Evolutionary conservation across 2,888 invertebrate species (phyloP), one percentile per base, ranked within the genome.

Genomic region (Carpatolechia fugitivella): DNA sequence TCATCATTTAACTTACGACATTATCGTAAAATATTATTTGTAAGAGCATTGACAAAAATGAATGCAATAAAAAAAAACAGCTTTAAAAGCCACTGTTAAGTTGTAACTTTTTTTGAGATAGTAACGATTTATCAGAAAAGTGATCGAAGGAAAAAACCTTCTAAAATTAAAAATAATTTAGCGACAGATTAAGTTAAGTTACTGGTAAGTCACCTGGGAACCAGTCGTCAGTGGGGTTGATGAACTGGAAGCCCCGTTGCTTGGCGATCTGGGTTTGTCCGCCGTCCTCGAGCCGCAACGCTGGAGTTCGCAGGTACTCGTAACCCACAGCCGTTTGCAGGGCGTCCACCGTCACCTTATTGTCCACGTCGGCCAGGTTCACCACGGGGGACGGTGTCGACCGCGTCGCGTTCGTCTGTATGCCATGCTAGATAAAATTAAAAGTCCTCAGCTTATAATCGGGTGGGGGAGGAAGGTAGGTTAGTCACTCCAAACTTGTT

Each of bases 191-290:
- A n/a, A n/a, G n/a, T n/a, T n/a, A 24, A 6, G 24, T 24, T 24
- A 4, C 3, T 4, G 24, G 11, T 3, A 40, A 67, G 69, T 74
- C 77, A 94, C 95, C 96, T 77, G 96, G 96, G 79, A 96, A 97
- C 95, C 96, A 96, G 62, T 94, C 93, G 66, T 97, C 95, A 0
- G 95, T 95, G 1, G 97, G 97, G 83, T 97, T 96, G 51, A 97
- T 90, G 76, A 94, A 92, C 74, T 97, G 96, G 80, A 97, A 97
- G 47, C 97, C 97, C 65, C 94, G 92, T 78, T 97, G 96, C 71
- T 93, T 91, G 72, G 93, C 92, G 63, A 95, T 93, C 64, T 93
- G 91, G 55, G 92, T 91, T 66, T 93, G 91, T 0, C 95, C 96
- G 20, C 95, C 95, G 74, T 96, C 96, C 57, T 91, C 91, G 11